Evolutionary conservation across 2,797 vertebrate species (phyloP).

Genomic region (Coccyzus lansbergi): DNA sequence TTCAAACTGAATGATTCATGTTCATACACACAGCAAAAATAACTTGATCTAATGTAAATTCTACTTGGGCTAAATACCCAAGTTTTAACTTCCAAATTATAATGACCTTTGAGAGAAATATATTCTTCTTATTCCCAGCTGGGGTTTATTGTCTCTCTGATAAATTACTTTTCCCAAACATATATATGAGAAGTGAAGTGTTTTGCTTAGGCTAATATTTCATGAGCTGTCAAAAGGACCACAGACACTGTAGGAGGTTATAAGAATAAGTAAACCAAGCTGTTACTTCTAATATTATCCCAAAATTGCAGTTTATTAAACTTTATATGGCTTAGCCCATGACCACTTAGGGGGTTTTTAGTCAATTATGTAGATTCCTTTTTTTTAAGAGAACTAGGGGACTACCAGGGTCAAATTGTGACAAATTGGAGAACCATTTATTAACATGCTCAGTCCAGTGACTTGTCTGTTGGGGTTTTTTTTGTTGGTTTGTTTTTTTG

Average conservation of each 20-base stretch:
- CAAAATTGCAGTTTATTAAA: neutral
- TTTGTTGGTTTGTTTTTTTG: too few species aligned
- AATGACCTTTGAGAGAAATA: neutral
- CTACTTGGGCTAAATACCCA: neutral
- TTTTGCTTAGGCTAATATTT: conserved; percentile 15
- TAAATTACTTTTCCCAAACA: neutral
- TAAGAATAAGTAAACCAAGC: neutral
- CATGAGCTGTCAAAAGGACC: conserved; percentile 5
- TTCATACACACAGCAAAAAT: neutral
- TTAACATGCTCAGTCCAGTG: neutral
- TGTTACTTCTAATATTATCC: neutral
- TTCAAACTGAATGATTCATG: neutral
- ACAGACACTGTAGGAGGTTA: neutral
- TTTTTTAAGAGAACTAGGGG: neutral
- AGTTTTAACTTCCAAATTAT: neutral
- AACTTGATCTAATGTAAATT: neutral
- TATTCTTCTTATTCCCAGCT: neutral
- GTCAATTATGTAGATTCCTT: neutral
- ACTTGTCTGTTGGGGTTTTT: too few species aligned
- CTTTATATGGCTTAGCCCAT: neutral
- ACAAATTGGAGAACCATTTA: neutral
- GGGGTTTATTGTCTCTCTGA: neutral
- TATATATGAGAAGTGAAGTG: neutral
- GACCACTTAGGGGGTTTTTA: neutral
- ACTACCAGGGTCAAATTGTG: neutral